These are phyloP conservation scores for Muntiacus muntjak DNA, from an alignment of 2,113 vertebrate genomes.

Conservation along the genomic window DNA sequence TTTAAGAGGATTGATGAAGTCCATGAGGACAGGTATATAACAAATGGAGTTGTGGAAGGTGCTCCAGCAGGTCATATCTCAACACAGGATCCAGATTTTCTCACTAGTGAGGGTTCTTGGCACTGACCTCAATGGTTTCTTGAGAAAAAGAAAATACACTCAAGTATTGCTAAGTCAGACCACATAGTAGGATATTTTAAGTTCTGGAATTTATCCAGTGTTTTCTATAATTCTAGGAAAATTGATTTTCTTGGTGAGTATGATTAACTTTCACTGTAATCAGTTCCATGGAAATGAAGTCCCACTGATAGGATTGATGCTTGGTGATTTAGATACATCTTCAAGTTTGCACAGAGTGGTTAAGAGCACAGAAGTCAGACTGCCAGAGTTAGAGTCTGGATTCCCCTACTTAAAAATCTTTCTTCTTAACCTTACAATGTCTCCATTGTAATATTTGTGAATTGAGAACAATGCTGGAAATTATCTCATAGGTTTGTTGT, in stretches of 20 bases:
- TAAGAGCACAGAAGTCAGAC: not conserved
- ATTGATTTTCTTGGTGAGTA: not conserved
- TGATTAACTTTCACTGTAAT: not conserved
- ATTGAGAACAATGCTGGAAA: not conserved
- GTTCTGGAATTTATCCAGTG: not conserved
- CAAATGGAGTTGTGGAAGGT: not conserved
- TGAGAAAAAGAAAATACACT: not conserved
- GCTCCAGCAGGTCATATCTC: not conserved
- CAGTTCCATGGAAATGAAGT: not conserved
- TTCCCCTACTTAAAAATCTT: not conserved
- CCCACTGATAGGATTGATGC: not conserved
- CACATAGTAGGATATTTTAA: not conserved
- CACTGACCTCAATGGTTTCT: not conserved
- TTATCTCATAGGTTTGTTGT: not conserved
- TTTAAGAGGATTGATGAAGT: not conserved
- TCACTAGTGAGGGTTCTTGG: not conserved
- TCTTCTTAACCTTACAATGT: not conserved
- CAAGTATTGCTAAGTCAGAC: not conserved
- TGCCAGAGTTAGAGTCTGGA: not conserved
- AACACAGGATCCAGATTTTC: not conserved
- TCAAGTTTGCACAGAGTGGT: not conserved
- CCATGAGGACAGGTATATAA: not conserved
- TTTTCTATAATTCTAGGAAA: not conserved
- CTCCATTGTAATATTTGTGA: not conserved
- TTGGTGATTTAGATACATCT: not conserved